Conservation (phyloP, 1,140 invertebrate species). For the Chironomus striatipennis region DNA sequence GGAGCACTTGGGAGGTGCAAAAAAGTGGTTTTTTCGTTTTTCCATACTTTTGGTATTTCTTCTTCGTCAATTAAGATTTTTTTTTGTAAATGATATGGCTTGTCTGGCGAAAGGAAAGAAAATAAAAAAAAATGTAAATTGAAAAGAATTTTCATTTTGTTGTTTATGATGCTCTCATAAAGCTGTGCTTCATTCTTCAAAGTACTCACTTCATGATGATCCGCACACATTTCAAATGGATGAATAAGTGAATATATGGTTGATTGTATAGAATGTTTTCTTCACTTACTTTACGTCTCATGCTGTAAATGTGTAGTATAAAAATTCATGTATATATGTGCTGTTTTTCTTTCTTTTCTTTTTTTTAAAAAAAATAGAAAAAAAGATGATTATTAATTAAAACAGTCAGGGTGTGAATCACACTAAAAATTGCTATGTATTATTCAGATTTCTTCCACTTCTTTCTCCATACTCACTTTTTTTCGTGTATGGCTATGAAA, state of each 20-base stretch:
- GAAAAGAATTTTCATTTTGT: background rate
- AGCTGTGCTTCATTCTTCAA: background rate
- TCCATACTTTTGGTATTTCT: background rate
- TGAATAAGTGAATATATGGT: slow-evolving; percentile 2
- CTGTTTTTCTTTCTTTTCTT: background rate
- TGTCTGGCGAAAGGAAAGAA: background rate
- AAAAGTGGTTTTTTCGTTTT: slow-evolving; percentile 9
- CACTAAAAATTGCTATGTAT: background rate
- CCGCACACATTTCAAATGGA: slow-evolving; percentile 6
- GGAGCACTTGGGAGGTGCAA: background rate
- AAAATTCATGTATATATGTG: background rate
- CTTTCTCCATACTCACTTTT: no score
- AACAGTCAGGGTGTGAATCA: slow-evolving; percentile 21
- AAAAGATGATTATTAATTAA: slow-evolving; percentile 23
- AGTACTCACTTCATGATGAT: background rate
- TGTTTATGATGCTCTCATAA: slow-evolving; percentile 2
- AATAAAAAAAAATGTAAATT: background rate
- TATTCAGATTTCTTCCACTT: background rate
- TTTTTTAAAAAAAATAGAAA: background rate
- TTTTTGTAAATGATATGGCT: background rate
- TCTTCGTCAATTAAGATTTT: background rate
- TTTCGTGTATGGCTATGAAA: no score
- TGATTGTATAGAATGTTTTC: background rate
- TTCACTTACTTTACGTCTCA: slow-evolving; percentile 11
- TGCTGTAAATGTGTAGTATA: background rate